Evolutionary conservation across 2,888 invertebrate genomes (phyloP), one percentile per base, ranked within the genome.

Genomic region (Orchestes rusci): DNA sequence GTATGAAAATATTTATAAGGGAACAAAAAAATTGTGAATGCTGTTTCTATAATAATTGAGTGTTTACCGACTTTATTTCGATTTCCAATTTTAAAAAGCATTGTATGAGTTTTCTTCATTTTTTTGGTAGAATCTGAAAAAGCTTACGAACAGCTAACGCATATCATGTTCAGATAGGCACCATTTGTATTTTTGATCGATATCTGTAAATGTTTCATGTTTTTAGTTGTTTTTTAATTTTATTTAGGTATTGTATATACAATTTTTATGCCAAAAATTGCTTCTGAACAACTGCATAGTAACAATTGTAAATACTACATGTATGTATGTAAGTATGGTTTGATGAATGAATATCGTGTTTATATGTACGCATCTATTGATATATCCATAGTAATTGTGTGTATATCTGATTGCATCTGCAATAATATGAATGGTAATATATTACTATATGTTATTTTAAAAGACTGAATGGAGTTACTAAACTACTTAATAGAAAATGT

Each of bases 391-490:
- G 66, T 67, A 67, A 23, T 61, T 69, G 66, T 68, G 67, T 67
- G 67, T 68, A 67, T 65, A 68, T 65, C 65, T 63, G 66, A 66
- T 67, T 69, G 68, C 66, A 65, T 66, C 65, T 66, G 67, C 67
- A 67, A 68, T 67, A 68, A 66, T 66, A 66, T 68, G 67, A 67
- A 67, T 69, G 67, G 67, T 67, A 65, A 67, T 67, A 67, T 69
- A 61, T 63, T 66, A 69, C 66, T 69, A 66, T 68, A 68, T 69
- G 69, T 69, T 68, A 67, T 67, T 67, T 67, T 68, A 69, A 67
- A 69, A 69, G 69, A 69, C 69, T 69, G 69, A 69, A 69, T 68
- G 69, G 69, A 69, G 67, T 69, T 67, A 69, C 68, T 69, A 66
- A 69, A 68, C 68, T 68, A 68, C 66, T 66, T 66, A 67, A 61